Evolutionary conservation across 1,140 invertebrate species (phyloP).

Genomic region (Pseudomyrmex flavicornis): DNA sequence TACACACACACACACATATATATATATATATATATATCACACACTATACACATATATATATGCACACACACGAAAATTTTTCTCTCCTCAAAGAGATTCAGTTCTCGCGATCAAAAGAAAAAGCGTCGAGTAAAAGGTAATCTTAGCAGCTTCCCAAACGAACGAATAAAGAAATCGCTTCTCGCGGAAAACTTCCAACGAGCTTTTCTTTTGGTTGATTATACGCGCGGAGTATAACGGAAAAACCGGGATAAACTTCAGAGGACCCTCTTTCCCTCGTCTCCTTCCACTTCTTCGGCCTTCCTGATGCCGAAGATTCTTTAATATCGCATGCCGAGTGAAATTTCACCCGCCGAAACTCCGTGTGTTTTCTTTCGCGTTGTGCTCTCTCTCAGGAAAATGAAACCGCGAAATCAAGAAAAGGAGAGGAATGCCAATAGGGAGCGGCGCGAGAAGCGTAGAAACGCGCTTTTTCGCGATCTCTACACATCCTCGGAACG

Average conservation of each 20-base stretch:
- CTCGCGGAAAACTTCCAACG: constrained; percentile 11
- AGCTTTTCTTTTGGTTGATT: constrained; percentile 45
- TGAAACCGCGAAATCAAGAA: constrained; percentile 72
- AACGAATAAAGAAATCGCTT: constrained; percentile 21
- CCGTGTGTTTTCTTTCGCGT: constrained; percentile 47
- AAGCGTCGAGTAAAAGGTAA: constrained; percentile 23
- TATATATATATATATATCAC: too few species aligned
- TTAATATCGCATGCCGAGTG: constrained; percentile 64
- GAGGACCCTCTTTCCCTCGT: too few species aligned
- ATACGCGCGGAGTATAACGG: constrained; percentile 12
- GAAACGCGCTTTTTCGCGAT: constrained; percentile 55
- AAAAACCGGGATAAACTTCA: constrained; percentile 54
- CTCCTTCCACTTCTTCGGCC: background rate
- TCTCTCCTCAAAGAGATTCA: constrained; percentile 3
- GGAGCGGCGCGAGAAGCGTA: constrained; percentile 25
- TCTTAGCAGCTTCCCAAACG: background rate
- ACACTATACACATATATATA: too few species aligned
- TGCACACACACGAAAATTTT: too few species aligned
- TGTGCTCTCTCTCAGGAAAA: constrained; percentile 77
- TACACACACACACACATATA: too few species aligned
- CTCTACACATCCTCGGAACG: constrained; percentile 34
- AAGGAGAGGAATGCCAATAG: constrained; percentile 63
- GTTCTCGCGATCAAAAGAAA: background rate
- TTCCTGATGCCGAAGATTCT: constrained; percentile 56
- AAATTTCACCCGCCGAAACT: constrained; percentile 59